These are phyloP conservation scores for Parotia lawesii DNA, from an alignment of 2,113 vertebrate species.

Conservation along the genomic window DNA sequence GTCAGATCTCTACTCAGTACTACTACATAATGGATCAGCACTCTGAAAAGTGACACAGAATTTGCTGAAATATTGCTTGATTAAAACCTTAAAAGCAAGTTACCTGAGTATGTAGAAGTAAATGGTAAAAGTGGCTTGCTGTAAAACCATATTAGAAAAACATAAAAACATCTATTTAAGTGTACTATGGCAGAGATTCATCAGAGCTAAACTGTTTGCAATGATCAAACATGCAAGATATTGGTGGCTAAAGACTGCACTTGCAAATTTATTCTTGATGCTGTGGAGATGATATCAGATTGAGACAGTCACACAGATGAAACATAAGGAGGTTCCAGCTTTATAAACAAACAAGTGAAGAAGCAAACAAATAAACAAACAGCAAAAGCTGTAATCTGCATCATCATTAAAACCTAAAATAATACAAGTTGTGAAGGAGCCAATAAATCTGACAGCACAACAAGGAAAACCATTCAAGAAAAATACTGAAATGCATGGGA, in stretches of 20 bases:
- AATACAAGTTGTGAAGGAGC: background rate
- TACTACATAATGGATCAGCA: background rate
- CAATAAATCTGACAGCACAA: background rate
- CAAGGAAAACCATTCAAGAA: background rate
- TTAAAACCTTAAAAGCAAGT: background rate
- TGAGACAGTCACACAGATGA: background rate
- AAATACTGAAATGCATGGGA: background rate
- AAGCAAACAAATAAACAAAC: background rate
- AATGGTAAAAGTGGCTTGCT: background rate
- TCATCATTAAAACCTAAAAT: background rate
- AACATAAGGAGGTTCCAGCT: background rate
- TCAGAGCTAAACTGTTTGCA: background rate
- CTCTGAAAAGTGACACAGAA: background rate
- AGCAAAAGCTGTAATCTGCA: background rate
- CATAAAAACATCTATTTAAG: background rate
- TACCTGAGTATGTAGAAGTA: background rate
- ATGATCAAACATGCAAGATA: background rate
- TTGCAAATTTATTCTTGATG: background rate
- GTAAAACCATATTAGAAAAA: background rate
- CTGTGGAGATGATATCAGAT: background rate
- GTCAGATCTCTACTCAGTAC: background rate
- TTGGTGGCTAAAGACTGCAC: background rate
- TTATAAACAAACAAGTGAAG: background rate
- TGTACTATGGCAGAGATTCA: background rate
- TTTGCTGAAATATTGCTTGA: background rate